Conservation (phyloP, 2,888 invertebrate genomes). For the Petrophora chlorosata region DNA sequence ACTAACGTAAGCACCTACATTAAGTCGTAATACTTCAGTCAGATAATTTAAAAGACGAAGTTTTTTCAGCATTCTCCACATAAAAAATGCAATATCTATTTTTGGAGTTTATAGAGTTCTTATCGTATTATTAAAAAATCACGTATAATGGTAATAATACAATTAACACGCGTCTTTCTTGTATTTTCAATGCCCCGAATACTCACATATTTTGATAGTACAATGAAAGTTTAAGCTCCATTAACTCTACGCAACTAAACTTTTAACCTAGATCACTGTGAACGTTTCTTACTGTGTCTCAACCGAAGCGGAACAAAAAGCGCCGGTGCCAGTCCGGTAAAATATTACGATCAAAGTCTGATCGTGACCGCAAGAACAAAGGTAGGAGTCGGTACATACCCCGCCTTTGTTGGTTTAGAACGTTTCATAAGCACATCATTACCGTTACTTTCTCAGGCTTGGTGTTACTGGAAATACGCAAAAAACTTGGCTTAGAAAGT, state of each 20-base stretch:
- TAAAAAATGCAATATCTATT: no score
- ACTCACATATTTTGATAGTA: no score
- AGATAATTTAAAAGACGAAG: no score
- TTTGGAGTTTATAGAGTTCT: no score
- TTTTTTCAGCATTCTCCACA: no score
- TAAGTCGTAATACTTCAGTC: no score
- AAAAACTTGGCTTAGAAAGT: not conserved
- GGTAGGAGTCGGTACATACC: constrained; percentile 24
- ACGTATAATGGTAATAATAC: no score
- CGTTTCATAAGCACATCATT: constrained; percentile 8
- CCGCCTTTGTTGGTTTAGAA: constrained; percentile 10
- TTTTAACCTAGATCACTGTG: constrained; percentile 1
- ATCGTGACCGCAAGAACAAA: constrained; percentile 48
- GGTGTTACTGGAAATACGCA: not conserved
- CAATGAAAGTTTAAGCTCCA: no score
- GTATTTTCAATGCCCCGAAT: no score
- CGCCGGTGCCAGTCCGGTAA: constrained; percentile 45
- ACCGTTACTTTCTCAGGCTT: constrained; percentile 2
- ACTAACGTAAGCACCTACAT: no score
- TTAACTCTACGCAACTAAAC: not conserved
- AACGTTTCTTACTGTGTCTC: constrained; percentile 22
- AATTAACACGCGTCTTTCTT: no score
- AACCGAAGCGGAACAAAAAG: constrained; percentile 55
- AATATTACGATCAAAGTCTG: constrained; percentile 60
- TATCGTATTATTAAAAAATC: no score